phyloP scores from a whole-genome alignment of 2,113 vertebrate species.

The Stercorarius parasiticus region DNA sequence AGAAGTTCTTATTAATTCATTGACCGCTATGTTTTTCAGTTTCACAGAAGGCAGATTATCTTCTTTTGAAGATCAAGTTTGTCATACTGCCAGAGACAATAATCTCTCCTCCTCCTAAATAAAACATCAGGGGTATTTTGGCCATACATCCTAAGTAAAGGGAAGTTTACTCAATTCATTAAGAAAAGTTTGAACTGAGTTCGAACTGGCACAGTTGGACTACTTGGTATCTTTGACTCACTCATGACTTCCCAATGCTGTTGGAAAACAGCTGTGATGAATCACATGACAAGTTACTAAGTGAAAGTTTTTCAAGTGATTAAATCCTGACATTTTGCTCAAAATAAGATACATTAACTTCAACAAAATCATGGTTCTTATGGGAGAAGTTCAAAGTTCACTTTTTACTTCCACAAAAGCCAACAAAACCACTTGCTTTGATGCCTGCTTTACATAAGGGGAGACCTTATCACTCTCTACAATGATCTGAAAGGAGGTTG shows the following conservation, averaged over 20 bases:
- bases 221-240: neutral
- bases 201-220: neutral
- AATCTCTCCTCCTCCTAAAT: neutral
- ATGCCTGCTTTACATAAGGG: neutral
- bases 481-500: too few species aligned
- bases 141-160: neutral
- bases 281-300: neutral
- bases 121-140: neutral
- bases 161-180: neutral
- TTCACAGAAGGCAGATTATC: neutral
- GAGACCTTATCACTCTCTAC: neutral
- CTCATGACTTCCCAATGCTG: neutral
- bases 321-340: neutral
- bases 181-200: neutral
- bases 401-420: neutral
- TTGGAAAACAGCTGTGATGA: neutral
- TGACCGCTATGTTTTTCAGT: neutral
- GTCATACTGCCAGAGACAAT: neutral
- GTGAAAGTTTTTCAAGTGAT: neutral
- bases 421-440: neutral
- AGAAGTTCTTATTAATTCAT: neutral
- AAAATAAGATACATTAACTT: neutral
- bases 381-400: neutral
- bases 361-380: neutral
- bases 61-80: neutral